These are phyloP conservation scores for Semotilus atromaculatus DNA, from an alignment of 2,797 vertebrate genomes.

Conservation along the genomic window DNA sequence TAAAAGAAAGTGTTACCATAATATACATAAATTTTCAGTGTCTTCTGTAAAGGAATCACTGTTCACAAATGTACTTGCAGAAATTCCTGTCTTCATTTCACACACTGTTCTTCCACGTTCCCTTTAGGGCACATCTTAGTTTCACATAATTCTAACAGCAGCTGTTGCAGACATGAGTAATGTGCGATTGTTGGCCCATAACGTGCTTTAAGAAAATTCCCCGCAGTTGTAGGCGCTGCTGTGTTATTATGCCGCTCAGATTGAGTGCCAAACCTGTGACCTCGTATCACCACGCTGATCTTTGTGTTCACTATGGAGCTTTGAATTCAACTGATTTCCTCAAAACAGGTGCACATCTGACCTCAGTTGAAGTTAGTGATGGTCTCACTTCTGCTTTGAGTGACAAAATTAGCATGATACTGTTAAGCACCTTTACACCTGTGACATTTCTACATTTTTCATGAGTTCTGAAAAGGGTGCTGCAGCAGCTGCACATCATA, in stretches of 20 bases:
- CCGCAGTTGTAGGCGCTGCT: slow-evolving; percentile 23
- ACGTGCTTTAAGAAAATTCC: slow-evolving; percentile 37
- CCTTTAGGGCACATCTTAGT: slow-evolving; percentile 31
- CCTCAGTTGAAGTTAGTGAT: slow-evolving; percentile 19
- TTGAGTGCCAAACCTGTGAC: slow-evolving; percentile 33
- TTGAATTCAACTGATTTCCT: slow-evolving; percentile 34
- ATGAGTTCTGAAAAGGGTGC: neutral
- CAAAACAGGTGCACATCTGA: slow-evolving; percentile 44
- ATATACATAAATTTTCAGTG: neutral
- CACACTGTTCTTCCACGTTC: slow-evolving; percentile 32
- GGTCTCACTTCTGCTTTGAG: slow-evolving; percentile 29
- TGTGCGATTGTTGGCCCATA: slow-evolving; percentile 41
- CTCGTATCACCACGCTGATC: slow-evolving; percentile 31
- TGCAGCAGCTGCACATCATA: neutral
- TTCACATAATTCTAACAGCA: slow-evolving; percentile 27
- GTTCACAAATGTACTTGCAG: neutral
- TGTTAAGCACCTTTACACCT: slow-evolving; percentile 30
- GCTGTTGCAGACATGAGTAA: slow-evolving; percentile 48
- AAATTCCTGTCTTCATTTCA: slow-evolving; percentile 26
- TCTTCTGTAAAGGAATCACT: neutral
- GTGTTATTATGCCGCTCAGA: slow-evolving; percentile 36
- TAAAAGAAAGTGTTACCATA: too few relatives aligned
- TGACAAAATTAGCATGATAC: slow-evolving; percentile 2
- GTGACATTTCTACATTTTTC: slow-evolving; percentile 6
- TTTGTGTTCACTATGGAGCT: slow-evolving; percentile 42